Evolutionary conservation across 2,888 invertebrate species (phyloP), one percentile per base, ranked within the genome.

Genomic region (Zaprionus obscuricornis): DNA sequence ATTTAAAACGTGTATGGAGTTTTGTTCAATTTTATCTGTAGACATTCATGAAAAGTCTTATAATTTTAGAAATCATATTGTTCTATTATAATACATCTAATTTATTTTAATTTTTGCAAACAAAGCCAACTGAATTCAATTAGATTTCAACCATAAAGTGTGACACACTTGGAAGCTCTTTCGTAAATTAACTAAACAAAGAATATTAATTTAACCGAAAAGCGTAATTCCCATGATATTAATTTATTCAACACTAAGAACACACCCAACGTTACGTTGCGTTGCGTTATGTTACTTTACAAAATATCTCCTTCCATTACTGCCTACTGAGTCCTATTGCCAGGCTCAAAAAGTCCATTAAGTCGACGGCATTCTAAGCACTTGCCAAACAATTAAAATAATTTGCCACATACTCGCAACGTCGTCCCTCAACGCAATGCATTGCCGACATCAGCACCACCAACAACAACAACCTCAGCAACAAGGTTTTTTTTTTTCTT

Each of bases 371-470:
- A 79, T 82, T 71, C 82, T 72, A 60, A 85, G 78, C 78, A 85
- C 85, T 79, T 85, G 85, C 78, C 64, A 78, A 78, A 85, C 78
- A 79, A 79, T 79, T 79, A 79, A 85, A 79, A 85, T 79, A 79
- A 79, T 79, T 78, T 85, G 65, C 82, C 85, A 84, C 85, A 78
- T 62, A 82, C 78, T 71, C 71, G 47, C 45, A 37, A 33, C 22
- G 26, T 17, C 43, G 77, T 84, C 81, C 84, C 76, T 43, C 43
- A 73, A 69, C 75, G 83, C 83, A 78, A 34, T 71, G 76, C 79
- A 67, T 52, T 37, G 51, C 3, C 16, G 20, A 56, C 36, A 51
- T 36, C 57, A 27, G 7, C 16, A 20, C 6, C 3, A 24, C 18
- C 17, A 62, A 34, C 49, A 46, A 33, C 43, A 26, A 11, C 24